phyloP scores from a whole-genome alignment of 1,140 invertebrate species.

The Lepidotrigona ventralis region DNA sequence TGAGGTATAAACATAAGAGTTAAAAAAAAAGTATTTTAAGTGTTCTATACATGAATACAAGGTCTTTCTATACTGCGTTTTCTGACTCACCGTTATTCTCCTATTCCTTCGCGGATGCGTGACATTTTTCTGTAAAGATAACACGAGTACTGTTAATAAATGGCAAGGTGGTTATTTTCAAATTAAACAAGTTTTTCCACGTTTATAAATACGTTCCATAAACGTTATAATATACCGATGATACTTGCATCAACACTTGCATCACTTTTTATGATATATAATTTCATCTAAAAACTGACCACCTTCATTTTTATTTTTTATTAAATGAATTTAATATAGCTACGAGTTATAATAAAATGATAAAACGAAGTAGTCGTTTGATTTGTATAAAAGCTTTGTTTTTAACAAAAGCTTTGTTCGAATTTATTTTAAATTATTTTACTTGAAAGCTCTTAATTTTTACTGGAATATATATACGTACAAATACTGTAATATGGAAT shows the following conservation, averaged over 20 bases:
- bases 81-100: slow-evolving; percentile 61
- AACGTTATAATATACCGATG: slow-evolving; percentile 54
- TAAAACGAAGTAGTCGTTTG: background rate
- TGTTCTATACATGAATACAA: slow-evolving; percentile 61
- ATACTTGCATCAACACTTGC: slow-evolving; percentile 47
- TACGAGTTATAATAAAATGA: background rate
- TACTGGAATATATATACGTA: slow-evolving; percentile 6
- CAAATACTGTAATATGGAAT: background rate
- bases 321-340: background rate
- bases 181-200: slow-evolving; percentile 62
- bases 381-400: slow-evolving; percentile 7
- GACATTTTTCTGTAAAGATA: slow-evolving; percentile 59
- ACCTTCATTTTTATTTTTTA: slow-evolving; percentile 22
- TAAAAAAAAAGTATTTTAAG: slow-evolving; percentile 60
- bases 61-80: slow-evolving; percentile 63
- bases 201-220: slow-evolving; percentile 59
- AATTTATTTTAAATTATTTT: slow-evolving; percentile 26
- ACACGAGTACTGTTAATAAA: slow-evolving; percentile 58
- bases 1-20: slow-evolving; percentile 55
- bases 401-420: background rate
- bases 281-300: slow-evolving; percentile 27
- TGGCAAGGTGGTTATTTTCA: slow-evolving; percentile 51
- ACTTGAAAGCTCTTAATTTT: slow-evolving; percentile 17
- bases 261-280: slow-evolving; percentile 32
- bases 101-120: slow-evolving; percentile 49